phyloP scores from a whole-genome alignment of 2,888 invertebrate genomes.

The Eristalis intricaria region DNA sequence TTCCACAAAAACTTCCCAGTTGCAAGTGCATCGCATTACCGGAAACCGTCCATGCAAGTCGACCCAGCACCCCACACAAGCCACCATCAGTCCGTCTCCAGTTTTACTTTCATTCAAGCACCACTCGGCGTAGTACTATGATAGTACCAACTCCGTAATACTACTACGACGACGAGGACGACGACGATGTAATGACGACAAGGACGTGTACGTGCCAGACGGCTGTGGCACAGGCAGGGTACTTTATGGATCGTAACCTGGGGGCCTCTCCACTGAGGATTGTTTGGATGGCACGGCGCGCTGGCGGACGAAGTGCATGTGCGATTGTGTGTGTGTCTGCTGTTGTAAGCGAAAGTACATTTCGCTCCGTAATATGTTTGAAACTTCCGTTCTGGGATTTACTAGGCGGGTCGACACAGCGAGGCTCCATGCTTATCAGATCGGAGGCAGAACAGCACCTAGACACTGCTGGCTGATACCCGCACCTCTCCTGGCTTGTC shows the following conservation, averaged over 20 bases:
- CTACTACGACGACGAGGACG: background rate
- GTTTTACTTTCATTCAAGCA: constrained; percentile 71
- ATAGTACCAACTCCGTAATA: constrained; percentile 40
- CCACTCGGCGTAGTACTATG: constrained; percentile 61
- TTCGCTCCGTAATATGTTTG: constrained; percentile 61
- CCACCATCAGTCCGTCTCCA: background rate
- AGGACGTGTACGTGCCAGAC: constrained; percentile 66
- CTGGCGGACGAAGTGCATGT: constrained; percentile 27
- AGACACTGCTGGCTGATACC: constrained; percentile 27
- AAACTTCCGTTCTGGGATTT: constrained; percentile 64
- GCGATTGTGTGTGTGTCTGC: constrained; percentile 14
- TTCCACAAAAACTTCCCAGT: constrained; percentile 6
- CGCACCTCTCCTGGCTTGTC: background rate
- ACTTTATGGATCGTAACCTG: constrained; percentile 68
- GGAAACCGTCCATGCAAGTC: constrained; percentile 50
- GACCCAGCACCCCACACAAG: constrained; percentile 4
- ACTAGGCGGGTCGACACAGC: constrained; percentile 27
- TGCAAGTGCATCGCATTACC: constrained; percentile 61
- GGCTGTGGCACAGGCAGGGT: constrained; percentile 59
- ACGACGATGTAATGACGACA: constrained; percentile 7
- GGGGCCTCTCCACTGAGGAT: constrained; percentile 46
- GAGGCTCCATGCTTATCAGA: constrained; percentile 68
- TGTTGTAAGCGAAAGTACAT: constrained; percentile 68
- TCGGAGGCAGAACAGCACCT: constrained; percentile 57
- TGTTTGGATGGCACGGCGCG: constrained; percentile 43